These are phyloP conservation scores for Carlito syrichta DNA, from an alignment of 2,113 vertebrate genomes.

Conservation along the genomic window DNA sequence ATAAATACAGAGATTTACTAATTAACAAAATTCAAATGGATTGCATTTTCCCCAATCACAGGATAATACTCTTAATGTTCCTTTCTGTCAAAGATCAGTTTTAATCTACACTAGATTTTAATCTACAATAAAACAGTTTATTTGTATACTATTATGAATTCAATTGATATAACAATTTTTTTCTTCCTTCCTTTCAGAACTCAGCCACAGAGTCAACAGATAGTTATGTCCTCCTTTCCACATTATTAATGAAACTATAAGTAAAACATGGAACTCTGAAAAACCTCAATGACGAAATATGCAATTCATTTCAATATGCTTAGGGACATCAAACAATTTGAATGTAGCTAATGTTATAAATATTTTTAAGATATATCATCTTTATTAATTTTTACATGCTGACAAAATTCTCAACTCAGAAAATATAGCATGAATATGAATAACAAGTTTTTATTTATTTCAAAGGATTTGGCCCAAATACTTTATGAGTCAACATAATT, in stretches of 20 bases:
- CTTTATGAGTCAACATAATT: background rate
- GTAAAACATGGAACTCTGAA: background rate
- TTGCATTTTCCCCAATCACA: background rate
- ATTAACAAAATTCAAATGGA: constrained; percentile 44
- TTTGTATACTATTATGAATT: constrained; percentile 7
- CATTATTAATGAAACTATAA: background rate
- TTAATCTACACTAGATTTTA: too few species aligned
- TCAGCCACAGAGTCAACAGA: background rate
- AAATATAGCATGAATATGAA: constrained; percentile 4
- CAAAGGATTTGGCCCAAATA: background rate
- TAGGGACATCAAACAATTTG: background rate
- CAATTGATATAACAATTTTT: background rate
- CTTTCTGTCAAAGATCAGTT: constrained; percentile 10
- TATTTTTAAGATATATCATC: constrained; percentile 20
- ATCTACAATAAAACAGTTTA: constrained; percentile 3
- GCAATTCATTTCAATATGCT: background rate
- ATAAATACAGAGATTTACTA: constrained; percentile 2
- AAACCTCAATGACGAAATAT: background rate
- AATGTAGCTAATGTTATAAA: background rate
- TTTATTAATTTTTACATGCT: constrained; percentile 36
- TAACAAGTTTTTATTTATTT: constrained; percentile 9
- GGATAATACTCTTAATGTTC: background rate
- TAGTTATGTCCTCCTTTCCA: background rate
- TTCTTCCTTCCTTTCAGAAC: background rate
- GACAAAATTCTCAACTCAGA: constrained; percentile 10